Conservation (phyloP, 2,113 vertebrate genomes). For the Chloropsis hardwickii region DNA sequence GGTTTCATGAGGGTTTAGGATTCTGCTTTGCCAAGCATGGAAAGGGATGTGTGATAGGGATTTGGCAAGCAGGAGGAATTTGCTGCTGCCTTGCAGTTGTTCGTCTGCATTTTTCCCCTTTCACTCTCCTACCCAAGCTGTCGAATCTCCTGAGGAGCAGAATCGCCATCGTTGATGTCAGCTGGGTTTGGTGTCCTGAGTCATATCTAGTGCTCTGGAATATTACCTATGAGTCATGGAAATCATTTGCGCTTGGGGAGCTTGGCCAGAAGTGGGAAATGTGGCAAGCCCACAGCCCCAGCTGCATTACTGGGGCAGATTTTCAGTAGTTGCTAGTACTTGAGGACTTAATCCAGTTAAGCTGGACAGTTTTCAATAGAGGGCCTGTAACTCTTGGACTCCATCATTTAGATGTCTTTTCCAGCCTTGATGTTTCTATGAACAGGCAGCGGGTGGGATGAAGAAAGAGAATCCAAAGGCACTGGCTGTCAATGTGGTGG, state of each 20-base stretch:
- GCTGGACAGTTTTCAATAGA: not conserved
- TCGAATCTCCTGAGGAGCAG: not conserved
- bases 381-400: not conserved
- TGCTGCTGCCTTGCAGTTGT: not conserved
- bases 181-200: not conserved
- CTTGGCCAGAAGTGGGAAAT: not conserved
- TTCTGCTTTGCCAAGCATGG: not conserved
- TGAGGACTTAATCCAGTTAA: not conserved
- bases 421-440: not conserved
- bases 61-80: not conserved
- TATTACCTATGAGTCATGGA: not conserved
- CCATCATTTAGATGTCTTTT: not conserved
- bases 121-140: not conserved
- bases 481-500: accelerated
- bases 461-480: not conserved
- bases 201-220: not conserved
- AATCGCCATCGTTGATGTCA: not conserved
- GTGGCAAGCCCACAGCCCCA: not conserved
- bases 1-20: not conserved
- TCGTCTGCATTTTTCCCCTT: not conserved
- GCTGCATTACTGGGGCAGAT: not conserved
- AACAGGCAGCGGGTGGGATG: not conserved
- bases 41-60: not conserved
- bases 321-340: not conserved
- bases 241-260: accelerated